phyloP scores from a whole-genome alignment of 2,113 vertebrate species.

The Suricata suricatta region DNA sequence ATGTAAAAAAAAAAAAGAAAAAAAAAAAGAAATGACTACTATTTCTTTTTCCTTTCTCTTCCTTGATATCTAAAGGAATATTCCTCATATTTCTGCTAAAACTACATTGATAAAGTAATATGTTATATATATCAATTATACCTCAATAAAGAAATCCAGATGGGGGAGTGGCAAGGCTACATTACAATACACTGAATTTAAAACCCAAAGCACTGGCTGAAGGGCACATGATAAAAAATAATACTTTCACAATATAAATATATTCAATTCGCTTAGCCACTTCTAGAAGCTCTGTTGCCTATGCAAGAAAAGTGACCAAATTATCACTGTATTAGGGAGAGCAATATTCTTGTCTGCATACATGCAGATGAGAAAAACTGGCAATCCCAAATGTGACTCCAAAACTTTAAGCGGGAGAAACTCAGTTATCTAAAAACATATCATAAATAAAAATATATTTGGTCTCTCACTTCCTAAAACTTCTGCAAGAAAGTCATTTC shows the following conservation, averaged over 20 bases:
- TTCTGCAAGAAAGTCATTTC: conserved; percentile 1
- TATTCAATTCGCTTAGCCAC: not conserved
- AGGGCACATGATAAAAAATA: not conserved
- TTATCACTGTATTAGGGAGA: not conserved
- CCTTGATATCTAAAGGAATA: not conserved
- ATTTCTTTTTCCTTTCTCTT: not conserved
- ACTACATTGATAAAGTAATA: not conserved
- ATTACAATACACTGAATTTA: not conserved
- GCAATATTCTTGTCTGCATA: not conserved
- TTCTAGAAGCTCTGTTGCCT: not conserved
- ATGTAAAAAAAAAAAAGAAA: too few species aligned
- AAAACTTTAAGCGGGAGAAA: not conserved
- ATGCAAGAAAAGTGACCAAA: not conserved
- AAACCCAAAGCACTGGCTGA: not conserved
- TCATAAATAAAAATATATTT: not conserved
- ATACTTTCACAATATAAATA: not conserved
- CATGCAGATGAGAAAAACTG: not conserved
- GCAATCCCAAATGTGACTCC: not conserved
- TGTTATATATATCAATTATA: not conserved
- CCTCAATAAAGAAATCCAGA: not conserved
- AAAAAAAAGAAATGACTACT: too few species aligned
- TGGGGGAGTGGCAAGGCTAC: not conserved
- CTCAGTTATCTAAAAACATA: not conserved
- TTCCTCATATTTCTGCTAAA: not conserved
- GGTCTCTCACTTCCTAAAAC: conserved; percentile 32